Percentiles rank a stretch among this genome's conserved stretches.
phyloP scores from a whole-genome alignment of 2,797 vertebrate genomes.

The Chaetophractus vellerosus region DNA sequence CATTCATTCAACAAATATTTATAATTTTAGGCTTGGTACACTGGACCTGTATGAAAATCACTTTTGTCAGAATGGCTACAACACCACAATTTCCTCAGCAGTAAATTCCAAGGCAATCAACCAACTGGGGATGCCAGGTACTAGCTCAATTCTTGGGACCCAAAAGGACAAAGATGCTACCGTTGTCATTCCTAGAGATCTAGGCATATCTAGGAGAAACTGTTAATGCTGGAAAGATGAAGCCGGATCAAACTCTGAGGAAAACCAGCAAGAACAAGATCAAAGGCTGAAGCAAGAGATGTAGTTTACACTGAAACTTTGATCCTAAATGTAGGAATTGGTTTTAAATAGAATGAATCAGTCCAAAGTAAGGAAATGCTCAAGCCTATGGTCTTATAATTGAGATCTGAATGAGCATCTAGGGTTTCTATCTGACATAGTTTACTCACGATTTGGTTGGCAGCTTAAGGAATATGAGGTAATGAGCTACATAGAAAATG shows the following conservation, averaged over 20 bases:
- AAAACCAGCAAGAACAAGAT: slow-evolving; percentile 37
- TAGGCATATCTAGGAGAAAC: neutral
- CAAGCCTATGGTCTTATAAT: neutral
- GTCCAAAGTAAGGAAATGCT: neutral
- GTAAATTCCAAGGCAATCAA: neutral
- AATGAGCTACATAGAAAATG: neutral
- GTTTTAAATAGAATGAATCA: neutral
- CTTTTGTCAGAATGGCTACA: neutral
- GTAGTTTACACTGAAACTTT: slow-evolving; percentile 8
- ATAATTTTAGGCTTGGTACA: neutral
- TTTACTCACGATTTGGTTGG: neutral
- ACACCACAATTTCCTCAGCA: neutral
- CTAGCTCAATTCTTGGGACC: neutral
- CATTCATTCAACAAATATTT: slow-evolving; percentile 25
- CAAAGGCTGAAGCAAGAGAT: neutral
- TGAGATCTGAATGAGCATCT: neutral
- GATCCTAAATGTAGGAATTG: neutral
- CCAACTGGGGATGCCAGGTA: neutral
- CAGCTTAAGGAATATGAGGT: neutral
- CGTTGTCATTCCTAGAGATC: neutral
- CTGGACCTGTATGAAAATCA: neutral
- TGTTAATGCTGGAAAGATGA: neutral
- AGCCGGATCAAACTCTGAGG: neutral
- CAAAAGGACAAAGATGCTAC: neutral
- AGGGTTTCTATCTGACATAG: neutral